A percentile compares a stretch with the other conserved stretches of the same genome.
These are phyloP conservation scores for Cheilinus undulatus DNA, from an alignment of 2,113 vertebrate genomes.

Conservation along the genomic window DNA sequence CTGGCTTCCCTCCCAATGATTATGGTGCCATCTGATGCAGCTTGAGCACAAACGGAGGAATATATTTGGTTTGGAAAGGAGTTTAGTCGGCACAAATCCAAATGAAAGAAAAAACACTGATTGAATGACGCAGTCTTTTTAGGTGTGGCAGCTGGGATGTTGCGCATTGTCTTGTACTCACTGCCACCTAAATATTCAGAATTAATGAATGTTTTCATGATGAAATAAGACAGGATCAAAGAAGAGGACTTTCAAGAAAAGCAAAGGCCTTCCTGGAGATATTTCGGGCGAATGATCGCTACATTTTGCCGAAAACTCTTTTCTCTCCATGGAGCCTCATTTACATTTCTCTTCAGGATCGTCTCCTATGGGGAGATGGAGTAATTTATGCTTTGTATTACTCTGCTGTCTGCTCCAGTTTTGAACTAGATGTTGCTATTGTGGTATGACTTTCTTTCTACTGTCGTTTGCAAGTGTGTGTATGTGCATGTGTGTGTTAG, in stretches of 20 bases:
- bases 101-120: slow-evolving; percentile 41
- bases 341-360: slow-evolving; percentile 59
- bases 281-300: slow-evolving; percentile 28
- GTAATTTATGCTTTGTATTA: slow-evolving; percentile 73
- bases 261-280: slow-evolving; percentile 11
- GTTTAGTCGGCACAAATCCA: slow-evolving; percentile 31
- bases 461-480: slow-evolving; percentile 49
- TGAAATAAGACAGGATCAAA: slow-evolving; percentile 20
- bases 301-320: slow-evolving; percentile 38
- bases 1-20: slow-evolving; percentile 50
- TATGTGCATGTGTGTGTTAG: slow-evolving; percentile 31
- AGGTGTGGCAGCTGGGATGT: slow-evolving; percentile 32
- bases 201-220: slow-evolving; percentile 9
- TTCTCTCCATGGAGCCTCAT: slow-evolving; percentile 53
- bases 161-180: slow-evolving; percentile 23
- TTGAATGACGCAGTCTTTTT: slow-evolving; percentile 35
- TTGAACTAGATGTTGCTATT: slow-evolving; percentile 56
- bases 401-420: slow-evolving; percentile 68
- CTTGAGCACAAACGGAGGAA: slow-evolving; percentile 29
- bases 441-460: slow-evolving; percentile 50
- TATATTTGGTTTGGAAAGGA: slow-evolving; percentile 10
- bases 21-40: slow-evolving; percentile 54
- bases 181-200: background rate
- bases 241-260: slow-evolving; percentile 12
- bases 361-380: slow-evolving; percentile 52